Evolutionary conservation across 35 echinoderm and acorn worm genomes (phyloP).

Genomic region (Antedon bifida): DNA sequence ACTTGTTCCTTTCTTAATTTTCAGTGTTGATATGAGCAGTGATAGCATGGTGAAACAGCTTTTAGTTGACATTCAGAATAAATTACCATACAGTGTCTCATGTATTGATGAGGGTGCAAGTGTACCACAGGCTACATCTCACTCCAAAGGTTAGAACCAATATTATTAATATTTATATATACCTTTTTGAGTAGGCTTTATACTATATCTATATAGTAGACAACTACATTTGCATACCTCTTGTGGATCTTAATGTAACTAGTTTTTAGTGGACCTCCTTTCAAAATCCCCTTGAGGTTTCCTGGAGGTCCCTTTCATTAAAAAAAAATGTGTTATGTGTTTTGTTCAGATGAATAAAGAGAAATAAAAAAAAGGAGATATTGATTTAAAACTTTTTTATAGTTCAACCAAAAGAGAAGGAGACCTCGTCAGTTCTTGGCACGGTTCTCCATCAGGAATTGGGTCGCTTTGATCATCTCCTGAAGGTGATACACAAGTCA

Average conservation of each 20-base stretch:
- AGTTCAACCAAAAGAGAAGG: conserved; percentile 5
- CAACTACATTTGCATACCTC: too few species aligned
- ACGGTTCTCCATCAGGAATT: conserved; percentile 79
- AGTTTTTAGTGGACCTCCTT: too few species aligned
- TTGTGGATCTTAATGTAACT: too few species aligned
- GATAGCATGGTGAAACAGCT: conserved; percentile 80
- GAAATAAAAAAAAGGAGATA: too few species aligned
- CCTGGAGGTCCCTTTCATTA: too few species aligned
- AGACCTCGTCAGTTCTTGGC: conserved; percentile 55
- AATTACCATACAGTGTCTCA: conserved; percentile 50
- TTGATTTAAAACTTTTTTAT: too few species aligned
- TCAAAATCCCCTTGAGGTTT: too few species aligned
- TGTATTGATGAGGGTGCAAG: conserved; percentile 20
- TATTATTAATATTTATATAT: too few species aligned
- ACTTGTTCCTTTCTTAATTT: background rate
- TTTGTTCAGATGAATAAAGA: too few species aligned
- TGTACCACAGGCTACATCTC: background rate
- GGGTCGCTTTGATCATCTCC: conserved; percentile 75
- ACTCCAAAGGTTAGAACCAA: background rate
- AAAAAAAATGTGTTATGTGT: too few species aligned
- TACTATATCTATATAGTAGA: too few species aligned
- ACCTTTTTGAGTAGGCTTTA: too few species aligned
- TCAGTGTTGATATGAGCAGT: conserved; percentile 61
- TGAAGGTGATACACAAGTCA: conserved; percentile 60
- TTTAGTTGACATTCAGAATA: conserved; percentile 58